Evolutionary conservation across 2,797 vertebrate species (phyloP).

Genomic region (Sebastes glaucus): DNA sequence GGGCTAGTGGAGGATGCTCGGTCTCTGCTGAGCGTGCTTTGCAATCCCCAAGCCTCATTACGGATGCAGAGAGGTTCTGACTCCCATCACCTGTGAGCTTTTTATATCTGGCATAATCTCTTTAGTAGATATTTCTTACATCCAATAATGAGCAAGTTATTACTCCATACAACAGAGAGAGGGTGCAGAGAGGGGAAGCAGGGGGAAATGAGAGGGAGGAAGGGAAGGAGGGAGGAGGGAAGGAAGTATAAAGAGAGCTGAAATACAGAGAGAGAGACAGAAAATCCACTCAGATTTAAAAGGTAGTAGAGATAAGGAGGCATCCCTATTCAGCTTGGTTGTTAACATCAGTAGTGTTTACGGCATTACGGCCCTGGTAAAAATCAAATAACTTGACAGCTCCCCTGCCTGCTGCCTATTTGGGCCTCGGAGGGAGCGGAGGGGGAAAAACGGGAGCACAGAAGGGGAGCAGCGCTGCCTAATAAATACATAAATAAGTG

Average conservation of each 20-base stretch:
- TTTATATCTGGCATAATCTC: constrained; percentile 83
- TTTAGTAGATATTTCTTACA: constrained; percentile 81
- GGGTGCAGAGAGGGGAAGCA: constrained; percentile 20
- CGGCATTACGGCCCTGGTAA: constrained; percentile 57
- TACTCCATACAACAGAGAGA: constrained; percentile 74
- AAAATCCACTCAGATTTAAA: constrained; percentile 35
- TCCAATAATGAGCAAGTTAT: constrained; percentile 83
- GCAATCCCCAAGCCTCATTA: constrained; percentile 79
- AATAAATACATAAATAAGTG: constrained; percentile 82
- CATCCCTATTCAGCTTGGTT: constrained; percentile 26
- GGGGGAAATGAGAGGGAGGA: neutral
- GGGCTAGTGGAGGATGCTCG: constrained; percentile 46
- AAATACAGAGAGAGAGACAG: constrained; percentile 20
- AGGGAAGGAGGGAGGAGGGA: neutral
- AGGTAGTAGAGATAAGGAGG: constrained; percentile 28
- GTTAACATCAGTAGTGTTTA: constrained; percentile 53
- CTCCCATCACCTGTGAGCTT: constrained; percentile 79
- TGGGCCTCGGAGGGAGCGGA: constrained; percentile 24
- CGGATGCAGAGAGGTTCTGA: constrained; percentile 75
- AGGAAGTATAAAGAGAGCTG: constrained; percentile 9
- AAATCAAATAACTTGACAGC: constrained; percentile 74
- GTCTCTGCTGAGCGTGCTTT: constrained; percentile 63
- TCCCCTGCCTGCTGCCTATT: constrained; percentile 45
- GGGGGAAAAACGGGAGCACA: constrained; percentile 18
- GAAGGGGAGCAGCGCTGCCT: constrained; percentile 43